Evolutionary conservation across 37 sponge, comb jelly and placozoan species (phyloP).

Genomic region (Cladorhizidae sp.): DNA sequence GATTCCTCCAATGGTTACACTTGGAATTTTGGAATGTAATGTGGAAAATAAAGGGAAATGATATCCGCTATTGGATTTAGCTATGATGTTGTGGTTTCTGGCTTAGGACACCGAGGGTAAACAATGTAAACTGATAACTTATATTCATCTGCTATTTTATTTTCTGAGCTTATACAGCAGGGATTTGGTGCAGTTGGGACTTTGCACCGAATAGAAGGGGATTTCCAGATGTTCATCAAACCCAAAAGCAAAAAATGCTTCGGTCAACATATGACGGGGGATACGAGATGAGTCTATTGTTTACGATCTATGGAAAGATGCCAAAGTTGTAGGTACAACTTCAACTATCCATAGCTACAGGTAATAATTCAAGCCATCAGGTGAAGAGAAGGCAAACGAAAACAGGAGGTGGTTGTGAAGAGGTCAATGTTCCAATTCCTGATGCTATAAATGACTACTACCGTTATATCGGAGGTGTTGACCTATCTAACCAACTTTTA

Average conservation of each 20-base stretch:
- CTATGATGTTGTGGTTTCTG: constrained; percentile 20
- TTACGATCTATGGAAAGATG: constrained; percentile 40
- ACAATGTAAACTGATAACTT: constrained; percentile 46
- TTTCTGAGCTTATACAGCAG: background rate
- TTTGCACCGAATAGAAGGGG: background rate
- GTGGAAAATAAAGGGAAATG: background rate
- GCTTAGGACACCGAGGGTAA: constrained; percentile 43
- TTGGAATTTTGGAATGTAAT: too few species aligned
- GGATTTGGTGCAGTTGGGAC: constrained; percentile 39
- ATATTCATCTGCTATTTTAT: constrained; percentile 24
- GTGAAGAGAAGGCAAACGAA: constrained; percentile 3
- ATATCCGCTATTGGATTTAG: background rate
- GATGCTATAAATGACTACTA: constrained; percentile 25
- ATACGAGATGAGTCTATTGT: constrained; percentile 22
- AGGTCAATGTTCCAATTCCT: constrained; percentile 36
- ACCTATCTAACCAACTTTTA: constrained; percentile 33
- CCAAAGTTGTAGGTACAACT: constrained; percentile 15
- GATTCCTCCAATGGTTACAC: constrained; percentile 35
- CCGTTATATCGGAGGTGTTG: constrained; percentile 48
- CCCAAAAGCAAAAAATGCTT: background rate
- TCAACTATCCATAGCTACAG: constrained; percentile 34
- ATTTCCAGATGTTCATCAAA: constrained; percentile 12
- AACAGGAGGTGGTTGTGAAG: background rate
- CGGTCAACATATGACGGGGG: background rate
- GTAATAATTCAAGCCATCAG: constrained; percentile 11